These are phyloP conservation scores for Platyscapa corneri DNA, from an alignment of 1,140 invertebrate genomes.

Conservation along the genomic window DNA sequence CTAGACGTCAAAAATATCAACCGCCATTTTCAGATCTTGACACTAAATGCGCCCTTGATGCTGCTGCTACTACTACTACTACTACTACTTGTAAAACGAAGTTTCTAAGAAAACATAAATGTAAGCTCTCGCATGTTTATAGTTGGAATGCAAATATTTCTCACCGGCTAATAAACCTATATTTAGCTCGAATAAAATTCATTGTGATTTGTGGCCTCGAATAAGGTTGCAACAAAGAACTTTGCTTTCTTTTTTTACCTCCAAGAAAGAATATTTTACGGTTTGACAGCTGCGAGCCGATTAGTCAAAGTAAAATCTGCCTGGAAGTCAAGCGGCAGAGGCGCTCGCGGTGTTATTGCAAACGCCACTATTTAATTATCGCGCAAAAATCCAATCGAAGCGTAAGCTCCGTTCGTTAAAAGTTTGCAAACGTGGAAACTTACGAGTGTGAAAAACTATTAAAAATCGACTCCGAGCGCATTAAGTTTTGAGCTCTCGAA, in stretches of 20 bases:
- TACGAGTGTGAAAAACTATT: no score
- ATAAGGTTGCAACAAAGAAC: not conserved
- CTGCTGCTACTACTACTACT: not conserved
- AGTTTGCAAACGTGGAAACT: no score
- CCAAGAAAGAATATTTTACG: not conserved
- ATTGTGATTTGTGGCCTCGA: no score
- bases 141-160: not conserved
- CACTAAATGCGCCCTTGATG: not conserved
- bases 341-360: no score
- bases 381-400: no score
- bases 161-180: not conserved
- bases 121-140: not conserved
- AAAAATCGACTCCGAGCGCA: no score
- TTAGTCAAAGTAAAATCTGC: no score
- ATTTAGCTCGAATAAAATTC: not conserved
- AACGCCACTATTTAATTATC: no score
- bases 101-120: not conserved
- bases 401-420: no score
- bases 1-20: not conserved
- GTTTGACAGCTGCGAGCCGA: no score
- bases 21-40: not conserved
- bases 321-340: no score
- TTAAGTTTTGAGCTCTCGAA: no score
- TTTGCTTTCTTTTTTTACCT: not conserved
- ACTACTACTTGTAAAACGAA: not conserved